Percentiles rank a stretch among this genome's conserved stretches.
phyloP scores from a whole-genome alignment of 2,113 vertebrate genomes.

The Chaetops frenatus region DNA sequence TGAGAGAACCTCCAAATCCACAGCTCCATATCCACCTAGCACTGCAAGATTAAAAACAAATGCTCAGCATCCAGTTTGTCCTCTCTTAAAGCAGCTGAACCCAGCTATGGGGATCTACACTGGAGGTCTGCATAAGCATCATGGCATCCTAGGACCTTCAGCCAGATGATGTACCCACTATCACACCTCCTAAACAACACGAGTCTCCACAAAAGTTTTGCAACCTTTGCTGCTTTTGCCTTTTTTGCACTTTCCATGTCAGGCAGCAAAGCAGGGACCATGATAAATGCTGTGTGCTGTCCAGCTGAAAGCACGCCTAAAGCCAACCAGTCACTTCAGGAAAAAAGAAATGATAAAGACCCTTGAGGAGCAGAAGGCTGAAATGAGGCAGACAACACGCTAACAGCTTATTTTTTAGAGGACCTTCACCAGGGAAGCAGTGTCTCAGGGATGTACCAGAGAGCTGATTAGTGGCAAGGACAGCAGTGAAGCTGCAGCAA shows the following conservation, averaged over 20 bases:
- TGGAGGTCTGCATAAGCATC: not conserved
- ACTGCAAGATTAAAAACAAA: not conserved
- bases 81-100: not conserved
- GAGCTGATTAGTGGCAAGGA: not conserved
- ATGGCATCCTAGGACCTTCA: not conserved
- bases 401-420: not conserved
- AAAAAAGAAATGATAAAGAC: not conserved
- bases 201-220: not conserved
- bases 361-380: not conserved
- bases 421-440: not conserved
- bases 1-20: not conserved
- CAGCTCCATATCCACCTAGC: not conserved
- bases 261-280: not conserved
- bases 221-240: not conserved
- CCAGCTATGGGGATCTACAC: not conserved
- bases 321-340: not conserved
- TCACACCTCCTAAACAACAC: not conserved
- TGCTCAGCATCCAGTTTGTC: not conserved
- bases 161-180: accelerated
- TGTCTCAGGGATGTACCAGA: not conserved
- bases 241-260: not conserved
- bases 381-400: not conserved
- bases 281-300: accelerated
- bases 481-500: not conserved
- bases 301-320: not conserved